Evolutionary conservation across 1,140 invertebrate genomes (phyloP).

Genomic region (Doryteuthis pealeii): DNA sequence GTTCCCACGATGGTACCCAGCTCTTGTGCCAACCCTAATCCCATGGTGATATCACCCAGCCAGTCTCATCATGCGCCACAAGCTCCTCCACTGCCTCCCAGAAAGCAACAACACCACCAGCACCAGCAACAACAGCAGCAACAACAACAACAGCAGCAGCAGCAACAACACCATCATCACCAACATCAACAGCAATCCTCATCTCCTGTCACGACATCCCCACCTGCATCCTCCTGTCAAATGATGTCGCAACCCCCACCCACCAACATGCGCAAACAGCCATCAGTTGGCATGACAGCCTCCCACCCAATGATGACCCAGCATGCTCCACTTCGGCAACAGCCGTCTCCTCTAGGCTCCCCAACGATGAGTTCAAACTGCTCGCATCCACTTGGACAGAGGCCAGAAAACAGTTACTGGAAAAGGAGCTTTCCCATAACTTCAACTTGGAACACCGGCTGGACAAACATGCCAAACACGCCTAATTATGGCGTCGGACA

Average conservation of each 20-base stretch:
- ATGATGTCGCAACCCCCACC: neutral
- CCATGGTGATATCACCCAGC: neutral
- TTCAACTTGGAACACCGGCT: neutral
- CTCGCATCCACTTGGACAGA: neutral
- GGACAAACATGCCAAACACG: neutral
- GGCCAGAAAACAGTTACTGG: neutral
- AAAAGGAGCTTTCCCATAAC: neutral
- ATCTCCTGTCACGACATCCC: neutral
- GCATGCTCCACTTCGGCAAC: neutral
- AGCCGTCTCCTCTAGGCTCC: neutral
- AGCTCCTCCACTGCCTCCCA: neutral
- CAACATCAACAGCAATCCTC: constrained; percentile 4
- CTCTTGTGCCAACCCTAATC: neutral
- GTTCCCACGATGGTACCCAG: neutral
- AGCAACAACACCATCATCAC: neutral
- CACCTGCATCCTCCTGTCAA: neutral
- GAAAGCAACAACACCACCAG: neutral
- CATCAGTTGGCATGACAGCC: neutral
- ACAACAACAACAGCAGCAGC: constrained; percentile 1
- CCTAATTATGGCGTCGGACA: neutral
- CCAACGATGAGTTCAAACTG: neutral
- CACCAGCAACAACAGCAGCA: neutral
- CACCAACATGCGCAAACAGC: neutral
- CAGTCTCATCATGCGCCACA: neutral
- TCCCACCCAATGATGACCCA: neutral